Conservation (phyloP, 2,797 vertebrate species). For the Gymnothorax reevesii region DNA sequence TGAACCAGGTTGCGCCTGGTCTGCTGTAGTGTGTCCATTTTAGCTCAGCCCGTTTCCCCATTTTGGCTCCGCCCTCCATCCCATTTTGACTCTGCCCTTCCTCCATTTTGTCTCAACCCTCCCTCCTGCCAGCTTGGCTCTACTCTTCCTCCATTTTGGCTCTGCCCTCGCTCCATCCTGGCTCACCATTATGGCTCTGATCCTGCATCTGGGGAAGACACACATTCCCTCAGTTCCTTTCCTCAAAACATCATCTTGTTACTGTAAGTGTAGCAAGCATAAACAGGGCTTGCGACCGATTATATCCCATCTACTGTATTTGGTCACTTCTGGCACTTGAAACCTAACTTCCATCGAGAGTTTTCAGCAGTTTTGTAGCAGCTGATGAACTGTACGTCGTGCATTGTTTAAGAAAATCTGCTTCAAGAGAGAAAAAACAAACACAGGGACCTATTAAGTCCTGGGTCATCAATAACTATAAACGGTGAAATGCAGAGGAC, state of each 20-base stretch:
- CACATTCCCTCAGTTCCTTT: no score
- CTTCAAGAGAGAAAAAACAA: background rate
- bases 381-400: no score
- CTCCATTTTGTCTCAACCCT: no score
- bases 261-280: background rate
- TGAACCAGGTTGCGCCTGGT: background rate
- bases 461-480: background rate
- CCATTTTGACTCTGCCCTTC: background rate
- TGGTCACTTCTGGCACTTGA: no score
- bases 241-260: background rate
- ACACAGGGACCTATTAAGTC: background rate
- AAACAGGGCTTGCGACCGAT: background rate
- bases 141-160: background rate
- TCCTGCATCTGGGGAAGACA: background rate
- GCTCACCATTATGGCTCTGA: slow-evolving; percentile 1
- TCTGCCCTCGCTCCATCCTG: background rate
- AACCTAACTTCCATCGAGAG: no score
- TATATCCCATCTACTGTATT: no score
- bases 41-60: background rate
- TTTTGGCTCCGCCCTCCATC: no score
- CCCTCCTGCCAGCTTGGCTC: background rate
- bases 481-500: background rate
- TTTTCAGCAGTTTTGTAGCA: no score
- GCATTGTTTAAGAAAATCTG: no score
- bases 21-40: background rate